Base-by-base conservation (phyloP, 2,797 vertebrate species). In the Characodon lateralis region DNA sequence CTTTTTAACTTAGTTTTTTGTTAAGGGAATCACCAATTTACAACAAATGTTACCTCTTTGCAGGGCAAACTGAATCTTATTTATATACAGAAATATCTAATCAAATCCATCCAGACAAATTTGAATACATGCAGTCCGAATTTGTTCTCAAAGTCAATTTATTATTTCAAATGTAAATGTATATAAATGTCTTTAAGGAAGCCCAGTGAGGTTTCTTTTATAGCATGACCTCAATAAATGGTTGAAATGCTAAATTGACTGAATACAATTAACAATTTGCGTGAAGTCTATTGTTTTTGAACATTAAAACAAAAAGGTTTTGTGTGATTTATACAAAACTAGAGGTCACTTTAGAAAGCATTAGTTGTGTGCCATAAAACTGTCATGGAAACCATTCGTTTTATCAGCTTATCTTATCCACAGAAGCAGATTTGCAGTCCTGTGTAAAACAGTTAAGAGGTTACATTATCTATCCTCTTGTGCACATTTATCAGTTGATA, bases 401-500 rank as follows among this genome's bases (percentile, higher is more conserved):
- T 73, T 28, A 59, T 46, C 22, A 56, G 22, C 10, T 41, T 22
- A 12, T 69, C n/a, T 56, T 59, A 43, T 73, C 35, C 20, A 41
- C 13, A 46, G 8, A 6, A 73, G 2, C 5, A 2, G 1, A 46
- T 73, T 73, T 14, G 14, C 7, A 9, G 39, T 58, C 55, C 51
- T 41, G 35, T 41, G 9, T n/a, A n/a, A 58, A 58, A 26, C 5
- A 39, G 5, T 43, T n/a, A 28, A 16, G 26, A 58, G 9, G n/a
- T 73, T 73, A 16, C 55, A 73, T 41, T 58, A 18, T 22, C 14
- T 28, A 22, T 14, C 39, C 39, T 26, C 24, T 58, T 14, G 13
- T n/a, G 35, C 22, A 58, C 39, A 73, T 58, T 59, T 58, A 73
- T 59, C 39, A 43, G 39, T 22, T 18, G 59, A 73, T 59, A 59